Base-by-base conservation (phyloP, 2,113 vertebrate genomes). In the Pyrgilauda ruficollis region DNA sequence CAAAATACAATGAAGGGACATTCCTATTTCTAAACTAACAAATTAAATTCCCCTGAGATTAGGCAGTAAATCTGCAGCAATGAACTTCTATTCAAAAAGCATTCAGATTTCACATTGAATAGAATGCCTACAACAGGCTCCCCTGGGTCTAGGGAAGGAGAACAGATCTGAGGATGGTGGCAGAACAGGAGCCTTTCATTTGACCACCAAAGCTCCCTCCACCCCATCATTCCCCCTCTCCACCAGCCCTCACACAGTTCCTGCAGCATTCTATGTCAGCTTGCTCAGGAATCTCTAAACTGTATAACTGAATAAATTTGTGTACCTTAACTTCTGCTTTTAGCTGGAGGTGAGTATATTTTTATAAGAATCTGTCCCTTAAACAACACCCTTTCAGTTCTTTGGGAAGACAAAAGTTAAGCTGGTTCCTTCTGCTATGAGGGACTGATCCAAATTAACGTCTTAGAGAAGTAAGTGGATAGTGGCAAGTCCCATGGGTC, bases 61-160 rank as follows among this genome's bases (percentile, higher is more conserved):
- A 80, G 74, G n/a, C 11, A 66, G 27, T 30, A 63, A 46, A 95
- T 59, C 9, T 44, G 44, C 35, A 76, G 10, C 35, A 63, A 41
- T 35, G 3, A 59, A 41, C 21, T 52, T 30, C 6, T 47, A 69
- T 16, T 84, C 24, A 33, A 53, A 69, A 68, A 78, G 5, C 20
- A 67, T 87, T 67, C n/a, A 55, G n/a, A 7, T 63, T 62, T 78
- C 13, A 31, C 37, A 6, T 11, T 50, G 30, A 74, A 33, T 39
- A 8, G 30, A 50, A 28, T 16, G 20, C 9, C 27, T 55, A 2
- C 0, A 6, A 31, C 33, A 68, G 20, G 23, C 26, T 68, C 0
- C 84, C 15, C 39, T 58, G 44, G 6, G 43, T 7, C 1, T 73
- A 31, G 31, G 6, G n/a, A 80, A 69, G 31, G 11, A 52, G 43